Evolutionary conservation across 2,888 invertebrate genomes (phyloP), one percentile per base, ranked within the genome.

Genomic region (Ectemnius continuus): DNA sequence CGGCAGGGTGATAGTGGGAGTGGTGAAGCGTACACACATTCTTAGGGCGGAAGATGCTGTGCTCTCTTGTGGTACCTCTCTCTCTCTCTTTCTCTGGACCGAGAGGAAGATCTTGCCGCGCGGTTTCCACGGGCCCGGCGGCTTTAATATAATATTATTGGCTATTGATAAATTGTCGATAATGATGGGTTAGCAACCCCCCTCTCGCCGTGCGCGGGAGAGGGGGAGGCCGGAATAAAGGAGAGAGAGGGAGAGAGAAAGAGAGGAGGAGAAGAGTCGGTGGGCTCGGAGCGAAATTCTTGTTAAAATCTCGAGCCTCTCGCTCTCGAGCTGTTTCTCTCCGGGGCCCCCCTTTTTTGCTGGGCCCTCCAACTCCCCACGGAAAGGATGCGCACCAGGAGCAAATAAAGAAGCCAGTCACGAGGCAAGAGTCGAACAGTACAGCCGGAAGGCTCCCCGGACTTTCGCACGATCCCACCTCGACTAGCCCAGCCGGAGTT

Each of bases 91-190:
- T 23, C 23, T 23, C 23, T 23, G 23, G 23, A 23, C 23, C 23
- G 23, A 23, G 16, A 63, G 5, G 5, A 76, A 75, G 76, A 66
- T 77, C 80, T 80, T 69, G 76, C 75, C 70, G 80, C 69, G 72
- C 77, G 78, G 79, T 86, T 82, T 85, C 84, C 84, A 85, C 86
- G 83, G 79, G 77, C 75, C 71, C 60, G 60, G 71, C 76, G 75
- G 85, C 82, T 90, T 90, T 90, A 91, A 91, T 90, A 90, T 90
- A 90, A 90, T 90, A 91, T 90, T 91, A 91, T 91, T 90, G 91
- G 90, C 91, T 90, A 91, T 91, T 91, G 90, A 91, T 91, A 90
- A 91, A 91, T 91, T 90, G 90, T 90, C 90, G 89, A 91, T 91
- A 91, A 91, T 91, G 89, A 90, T 89, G 88, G 90, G 90, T 89